Evolutionary conservation across 2,888 invertebrate genomes (phyloP).

Genomic region (Leucophenga maculata): DNA sequence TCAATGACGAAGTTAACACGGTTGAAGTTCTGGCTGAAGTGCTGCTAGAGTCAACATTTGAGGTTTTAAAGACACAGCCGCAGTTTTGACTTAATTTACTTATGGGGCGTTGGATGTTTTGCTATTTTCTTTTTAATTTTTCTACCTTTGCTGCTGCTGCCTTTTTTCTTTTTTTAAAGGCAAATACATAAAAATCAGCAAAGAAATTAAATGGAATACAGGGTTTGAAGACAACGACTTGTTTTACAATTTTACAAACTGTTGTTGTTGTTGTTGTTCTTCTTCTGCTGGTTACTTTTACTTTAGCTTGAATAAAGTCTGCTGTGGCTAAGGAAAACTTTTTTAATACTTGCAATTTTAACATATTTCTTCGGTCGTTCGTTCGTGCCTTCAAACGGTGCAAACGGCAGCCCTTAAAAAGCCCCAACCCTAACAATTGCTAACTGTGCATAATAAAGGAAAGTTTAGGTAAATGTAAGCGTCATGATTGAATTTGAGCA

Average conservation of each 20-base stretch:
- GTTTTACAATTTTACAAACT: too few relatives aligned
- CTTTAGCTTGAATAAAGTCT: too few relatives aligned
- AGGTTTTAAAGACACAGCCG: background rate
- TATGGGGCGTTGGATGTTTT: slow-evolving; percentile 6
- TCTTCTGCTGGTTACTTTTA: too few relatives aligned
- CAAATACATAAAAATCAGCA: background rate
- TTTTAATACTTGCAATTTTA: slow-evolving; percentile 16
- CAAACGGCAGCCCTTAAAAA: too few relatives aligned
- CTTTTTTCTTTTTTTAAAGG: background rate
- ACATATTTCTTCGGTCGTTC: background rate
- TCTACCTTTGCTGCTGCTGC: slow-evolving; percentile 22
- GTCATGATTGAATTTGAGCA: slow-evolving; percentile 22
- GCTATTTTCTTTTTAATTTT: background rate
- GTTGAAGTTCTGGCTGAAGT: too few relatives aligned
- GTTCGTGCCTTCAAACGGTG: background rate
- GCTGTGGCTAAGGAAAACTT: slow-evolving; percentile 1
- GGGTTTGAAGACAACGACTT: background rate
- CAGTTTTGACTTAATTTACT: slow-evolving; percentile 26
- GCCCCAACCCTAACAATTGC: background rate
- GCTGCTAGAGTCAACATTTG: too few relatives aligned
- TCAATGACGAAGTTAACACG: too few relatives aligned
- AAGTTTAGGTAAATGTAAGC: slow-evolving; percentile 13
- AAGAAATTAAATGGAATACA: background rate
- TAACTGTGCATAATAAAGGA: background rate
- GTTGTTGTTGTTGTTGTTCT: slow-evolving; percentile 18